Base-by-base conservation (phyloP, 2,888 invertebrate species). In the Antheraea assamensis region DNA sequence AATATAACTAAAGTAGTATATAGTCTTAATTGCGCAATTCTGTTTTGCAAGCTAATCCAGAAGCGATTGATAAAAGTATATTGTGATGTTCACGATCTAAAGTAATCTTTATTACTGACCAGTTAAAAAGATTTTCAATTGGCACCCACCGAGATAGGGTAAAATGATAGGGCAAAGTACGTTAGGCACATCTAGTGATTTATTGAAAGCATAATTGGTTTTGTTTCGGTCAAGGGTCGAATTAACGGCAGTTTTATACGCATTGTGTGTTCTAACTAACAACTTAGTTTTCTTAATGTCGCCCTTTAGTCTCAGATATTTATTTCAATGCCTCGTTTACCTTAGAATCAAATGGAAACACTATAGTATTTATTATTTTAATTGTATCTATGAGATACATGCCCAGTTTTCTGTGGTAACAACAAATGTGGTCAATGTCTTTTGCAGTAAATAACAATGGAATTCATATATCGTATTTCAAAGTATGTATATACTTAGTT, bases 151-250 rank as follows among this genome's bases (percentile, higher is more conserved):
- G 61, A 61, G 61, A 17, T 61, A 27, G 17, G 27, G 24, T 17
- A 27, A 61, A 61, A 61, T 61, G n/a, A 66, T 66, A 66, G 66
- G 66, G 31, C 21, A 31, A 19, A 61, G 66, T 66, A 66, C 66
- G 30, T 73, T 78, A 84, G 84, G 82, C 84, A 83, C 83, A 83
- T 83, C 80, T 80, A 77, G 86, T 91, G 91, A 91, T 91, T 92
- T 91, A 92, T 90, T 83, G 84, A 85, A 84, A 86, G 86, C 86
- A 87, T 90, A 91, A 91, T 91, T 91, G 90, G 88, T 89, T 91
- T 91, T 91, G 90, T 90, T 90, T 88, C 82, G 87, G 88, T 87
- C 89, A 89, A 90, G 90, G 90, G 82, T 85, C 79, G 85, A 78
- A 88, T 88, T 90, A 90, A 91, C 86, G 88, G 85, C 85, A 87